Evolutionary conservation across 2,113 vertebrate genomes (phyloP).

Genomic region (Motacilla tschutschensis): DNA sequence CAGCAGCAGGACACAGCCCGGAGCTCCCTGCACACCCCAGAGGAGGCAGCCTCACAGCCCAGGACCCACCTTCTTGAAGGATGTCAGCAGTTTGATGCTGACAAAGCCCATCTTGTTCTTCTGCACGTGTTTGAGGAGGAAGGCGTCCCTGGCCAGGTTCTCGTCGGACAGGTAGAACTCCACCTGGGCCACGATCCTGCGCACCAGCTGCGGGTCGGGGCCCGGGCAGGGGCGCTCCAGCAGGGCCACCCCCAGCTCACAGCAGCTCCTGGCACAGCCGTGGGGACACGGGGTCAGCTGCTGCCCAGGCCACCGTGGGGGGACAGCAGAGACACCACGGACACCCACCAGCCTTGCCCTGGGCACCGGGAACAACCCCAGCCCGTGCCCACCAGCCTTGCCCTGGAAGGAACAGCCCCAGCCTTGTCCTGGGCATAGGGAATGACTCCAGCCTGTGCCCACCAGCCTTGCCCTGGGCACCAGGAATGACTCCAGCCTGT

Average conservation of each 20-base stretch:
- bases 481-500: no score
- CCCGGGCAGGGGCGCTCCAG: background rate
- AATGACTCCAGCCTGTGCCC: no score
- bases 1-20: background rate
- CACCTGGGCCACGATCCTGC: conserved; percentile 70
- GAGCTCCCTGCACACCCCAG: background rate
- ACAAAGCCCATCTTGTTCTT: conserved; percentile 79
- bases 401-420: no score
- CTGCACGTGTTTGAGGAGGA: conserved; percentile 77
- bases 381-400: no score
- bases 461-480: no score
- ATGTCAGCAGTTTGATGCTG: conserved; percentile 78
- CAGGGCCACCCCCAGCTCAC: conserved; percentile 1
- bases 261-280: conserved; percentile 27
- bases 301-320: fast-evolving
- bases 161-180: conserved; percentile 76
- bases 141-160: conserved; percentile 73
- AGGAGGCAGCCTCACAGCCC: background rate
- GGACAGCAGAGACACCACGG: fast-evolving
- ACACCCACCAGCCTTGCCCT: background rate
- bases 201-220: conserved; percentile 41
- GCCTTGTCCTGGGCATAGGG: no score
- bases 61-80: conserved; percentile 75
- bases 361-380: fast-evolving
- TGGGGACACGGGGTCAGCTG: fast-evolving